phyloP scores from a whole-genome alignment of 2,888 invertebrate genomes.

The Nemurella pictetii region DNA sequence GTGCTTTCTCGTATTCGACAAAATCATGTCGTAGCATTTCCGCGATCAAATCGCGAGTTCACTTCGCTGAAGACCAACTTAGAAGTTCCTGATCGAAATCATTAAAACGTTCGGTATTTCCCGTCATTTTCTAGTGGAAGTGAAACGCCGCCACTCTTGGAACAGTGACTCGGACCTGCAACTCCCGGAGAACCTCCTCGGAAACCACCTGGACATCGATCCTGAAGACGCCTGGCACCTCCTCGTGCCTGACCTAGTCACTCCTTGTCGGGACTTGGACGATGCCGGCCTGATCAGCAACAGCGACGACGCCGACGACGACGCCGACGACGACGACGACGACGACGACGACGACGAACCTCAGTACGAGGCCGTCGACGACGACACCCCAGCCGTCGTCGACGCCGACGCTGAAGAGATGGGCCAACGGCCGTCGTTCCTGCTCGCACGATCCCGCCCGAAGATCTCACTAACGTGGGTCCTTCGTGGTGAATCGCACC shows the following conservation, averaged over 20 bases:
- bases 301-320: constrained; percentile 21
- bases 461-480: constrained; percentile 79
- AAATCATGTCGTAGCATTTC: background rate
- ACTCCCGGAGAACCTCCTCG: constrained; percentile 39
- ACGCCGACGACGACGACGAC: background rate
- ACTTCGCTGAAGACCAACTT: background rate
- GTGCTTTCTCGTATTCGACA: background rate
- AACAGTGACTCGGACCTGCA: constrained; percentile 47
- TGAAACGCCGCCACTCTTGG: constrained; percentile 50
- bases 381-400: constrained; percentile 32
- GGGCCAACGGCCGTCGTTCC: constrained; percentile 50
- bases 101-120: constrained; percentile 1
- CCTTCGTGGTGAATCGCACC: constrained; percentile 60
- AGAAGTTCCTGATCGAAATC: background rate
- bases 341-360: constrained; percentile 22
- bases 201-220: constrained; percentile 22
- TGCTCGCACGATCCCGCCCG: constrained; percentile 53
- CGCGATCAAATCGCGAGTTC: background rate
- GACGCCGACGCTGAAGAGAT: constrained; percentile 45
- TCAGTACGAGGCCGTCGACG: constrained; percentile 24
- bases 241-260: constrained; percentile 41
- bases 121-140: constrained; percentile 46
- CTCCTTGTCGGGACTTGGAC: constrained; percentile 39
- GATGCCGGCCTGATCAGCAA: constrained; percentile 33
- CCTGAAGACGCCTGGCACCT: background rate